Conservation (phyloP, 2,888 invertebrate species). For the Drosophila sordidula region DNA sequence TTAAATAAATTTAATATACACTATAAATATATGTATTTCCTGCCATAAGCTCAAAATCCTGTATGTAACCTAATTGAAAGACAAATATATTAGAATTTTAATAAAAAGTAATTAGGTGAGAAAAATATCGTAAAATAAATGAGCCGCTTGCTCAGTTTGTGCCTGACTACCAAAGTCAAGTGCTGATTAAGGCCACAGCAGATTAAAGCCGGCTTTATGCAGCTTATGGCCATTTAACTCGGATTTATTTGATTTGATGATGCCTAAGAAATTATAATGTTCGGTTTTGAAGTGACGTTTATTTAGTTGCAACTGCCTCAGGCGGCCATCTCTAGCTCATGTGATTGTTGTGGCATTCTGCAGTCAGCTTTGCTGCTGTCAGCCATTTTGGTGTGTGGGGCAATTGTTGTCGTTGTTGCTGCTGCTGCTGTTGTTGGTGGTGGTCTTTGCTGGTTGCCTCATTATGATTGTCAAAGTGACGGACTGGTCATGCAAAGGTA, state of each 20-base stretch:
- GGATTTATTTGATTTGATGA: not conserved
- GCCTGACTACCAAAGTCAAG: no score
- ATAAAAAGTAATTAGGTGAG: no score
- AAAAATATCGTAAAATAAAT: no score
- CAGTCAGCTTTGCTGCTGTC: conserved; percentile 76
- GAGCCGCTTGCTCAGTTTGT: no score
- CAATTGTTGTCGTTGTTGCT: conserved; percentile 14
- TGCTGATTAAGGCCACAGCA: no score
- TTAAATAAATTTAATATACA: no score
- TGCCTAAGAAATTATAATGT: not conserved
- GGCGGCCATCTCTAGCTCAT: conserved; percentile 62
- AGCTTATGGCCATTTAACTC: not conserved
- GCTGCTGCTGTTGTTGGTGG: conserved; percentile 18
- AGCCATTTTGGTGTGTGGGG: conserved; percentile 57
- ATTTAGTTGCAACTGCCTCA: conserved; percentile 1
- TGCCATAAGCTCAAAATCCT: no score
- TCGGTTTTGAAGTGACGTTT: not conserved
- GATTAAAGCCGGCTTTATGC: not conserved
- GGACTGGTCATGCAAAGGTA: conserved; percentile 80
- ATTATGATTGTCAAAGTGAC: conserved; percentile 80
- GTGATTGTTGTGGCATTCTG: conserved; percentile 52
- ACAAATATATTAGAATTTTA: no score
- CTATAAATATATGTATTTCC: no score
- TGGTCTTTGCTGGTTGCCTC: conserved; percentile 64
- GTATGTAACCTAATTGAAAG: no score